These are phyloP conservation scores for Copidosoma floridanum DNA, from an alignment of 1,140 invertebrate species.

Conservation along the genomic window DNA sequence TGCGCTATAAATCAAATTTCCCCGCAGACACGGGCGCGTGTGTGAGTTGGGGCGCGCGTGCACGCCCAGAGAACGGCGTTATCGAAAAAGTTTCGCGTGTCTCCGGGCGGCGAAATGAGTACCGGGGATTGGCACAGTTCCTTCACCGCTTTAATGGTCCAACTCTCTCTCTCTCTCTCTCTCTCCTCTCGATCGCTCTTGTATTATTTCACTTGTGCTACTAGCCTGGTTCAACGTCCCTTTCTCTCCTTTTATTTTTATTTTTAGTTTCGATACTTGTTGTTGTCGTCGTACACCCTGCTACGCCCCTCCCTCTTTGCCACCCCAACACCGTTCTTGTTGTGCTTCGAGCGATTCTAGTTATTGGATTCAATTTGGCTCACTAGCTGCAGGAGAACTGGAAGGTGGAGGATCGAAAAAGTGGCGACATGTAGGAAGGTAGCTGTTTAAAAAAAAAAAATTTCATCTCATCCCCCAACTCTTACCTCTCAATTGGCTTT, in stretches of 20 bases:
- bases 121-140: conserved; percentile 20
- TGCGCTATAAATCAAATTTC: conserved; percentile 22
- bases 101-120: conserved; percentile 13
- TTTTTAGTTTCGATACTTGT: neutral
- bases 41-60: no score
- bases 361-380: conserved; percentile 25
- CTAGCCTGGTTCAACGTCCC: neutral
- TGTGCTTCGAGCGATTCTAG: neutral
- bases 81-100: conserved; percentile 26
- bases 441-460: no score
- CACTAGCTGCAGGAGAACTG: no score
- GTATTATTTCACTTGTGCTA: neutral
- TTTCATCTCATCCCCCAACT: no score
- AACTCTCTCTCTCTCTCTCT: neutral
- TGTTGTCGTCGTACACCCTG: neutral
- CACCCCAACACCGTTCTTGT: no score
- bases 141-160: conserved; percentile 1
- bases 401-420: neutral
- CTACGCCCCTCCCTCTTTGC: neutral
- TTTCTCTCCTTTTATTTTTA: neutral
- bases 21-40: no score
- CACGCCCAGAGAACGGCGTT: no score
- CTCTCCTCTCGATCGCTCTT: neutral
- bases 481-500: no score
- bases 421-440: no score